Evolutionary conservation across 1,140 invertebrate species (phyloP).

Genomic region (Cephus cinctus): DNA sequence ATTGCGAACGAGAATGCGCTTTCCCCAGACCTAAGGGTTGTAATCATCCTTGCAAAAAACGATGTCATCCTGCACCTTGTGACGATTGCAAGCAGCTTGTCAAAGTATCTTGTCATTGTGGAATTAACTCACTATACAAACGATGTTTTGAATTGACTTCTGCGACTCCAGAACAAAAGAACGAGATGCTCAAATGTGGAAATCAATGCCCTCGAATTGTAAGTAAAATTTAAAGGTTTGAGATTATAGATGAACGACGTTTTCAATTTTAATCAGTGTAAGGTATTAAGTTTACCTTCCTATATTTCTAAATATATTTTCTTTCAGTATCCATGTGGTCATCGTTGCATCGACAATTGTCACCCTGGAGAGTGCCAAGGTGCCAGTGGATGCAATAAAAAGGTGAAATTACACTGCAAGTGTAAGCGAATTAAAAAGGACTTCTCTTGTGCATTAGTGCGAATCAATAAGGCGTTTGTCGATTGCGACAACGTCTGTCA

Average conservation of each 20-base stretch:
- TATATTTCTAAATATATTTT: constrained; percentile 18
- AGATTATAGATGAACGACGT: constrained; percentile 13
- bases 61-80: constrained; percentile 75
- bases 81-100: constrained; percentile 71
- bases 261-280: constrained; percentile 20
- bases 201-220: constrained; percentile 86
- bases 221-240: constrained; percentile 33
- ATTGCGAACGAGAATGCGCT: constrained; percentile 71
- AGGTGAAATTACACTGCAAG: constrained; percentile 74
- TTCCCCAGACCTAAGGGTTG: constrained; percentile 74
- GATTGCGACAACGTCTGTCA: constrained; percentile 66
- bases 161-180: constrained; percentile 52
- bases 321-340: constrained; percentile 65
- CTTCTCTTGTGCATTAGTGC: constrained; percentile 67
- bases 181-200: constrained; percentile 68
- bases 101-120: constrained; percentile 77
- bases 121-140: constrained; percentile 70
- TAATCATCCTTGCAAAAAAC: constrained; percentile 70
- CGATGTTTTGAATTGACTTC: constrained; percentile 68
- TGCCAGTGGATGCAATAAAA: constrained; percentile 72
- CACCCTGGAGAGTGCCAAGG: constrained; percentile 74
- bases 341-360: constrained; percentile 68
- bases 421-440: constrained; percentile 81
- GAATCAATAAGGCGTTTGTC: constrained; percentile 54
- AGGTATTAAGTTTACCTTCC: constrained; percentile 16